phyloP scores from a whole-genome alignment of 2,797 vertebrate genomes.

The Pipistrellus pipistrellus region DNA sequence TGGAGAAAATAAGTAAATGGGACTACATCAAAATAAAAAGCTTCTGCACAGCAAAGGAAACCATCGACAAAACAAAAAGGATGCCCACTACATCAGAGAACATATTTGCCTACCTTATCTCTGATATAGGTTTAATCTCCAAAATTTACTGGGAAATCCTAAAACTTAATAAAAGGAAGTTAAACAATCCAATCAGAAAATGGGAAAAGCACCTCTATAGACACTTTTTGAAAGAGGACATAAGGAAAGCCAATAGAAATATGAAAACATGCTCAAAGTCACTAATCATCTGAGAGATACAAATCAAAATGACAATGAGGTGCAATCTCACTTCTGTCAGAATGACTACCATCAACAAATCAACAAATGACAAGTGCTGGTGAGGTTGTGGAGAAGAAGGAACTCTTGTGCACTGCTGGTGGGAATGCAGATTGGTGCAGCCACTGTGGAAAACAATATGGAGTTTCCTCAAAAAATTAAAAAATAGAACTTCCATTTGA shows the following conservation, averaged over 20 bases:
- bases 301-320: not conserved
- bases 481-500: not conserved
- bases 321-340: not conserved
- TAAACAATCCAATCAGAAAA: not conserved
- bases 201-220: not conserved
- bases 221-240: not conserved
- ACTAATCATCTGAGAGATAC: not conserved
- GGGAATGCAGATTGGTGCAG: not conserved
- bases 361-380: not conserved
- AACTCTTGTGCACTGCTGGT: not conserved
- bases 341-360: not conserved
- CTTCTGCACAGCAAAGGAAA: not conserved
- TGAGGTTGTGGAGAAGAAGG: not conserved
- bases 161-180: not conserved
- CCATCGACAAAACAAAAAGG: not conserved
- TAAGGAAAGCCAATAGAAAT: not conserved
- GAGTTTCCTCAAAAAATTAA: not conserved
- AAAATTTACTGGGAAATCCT: not conserved
- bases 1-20: not conserved
- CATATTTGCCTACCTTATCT: not conserved
- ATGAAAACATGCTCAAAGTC: not conserved
- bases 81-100: fast-evolving
- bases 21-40: not conserved
- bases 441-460: not conserved
- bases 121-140: not conserved